These are phyloP conservation scores for Calliopsis andreniformis DNA, from an alignment of 1,140 invertebrate species.

Conservation along the genomic window DNA sequence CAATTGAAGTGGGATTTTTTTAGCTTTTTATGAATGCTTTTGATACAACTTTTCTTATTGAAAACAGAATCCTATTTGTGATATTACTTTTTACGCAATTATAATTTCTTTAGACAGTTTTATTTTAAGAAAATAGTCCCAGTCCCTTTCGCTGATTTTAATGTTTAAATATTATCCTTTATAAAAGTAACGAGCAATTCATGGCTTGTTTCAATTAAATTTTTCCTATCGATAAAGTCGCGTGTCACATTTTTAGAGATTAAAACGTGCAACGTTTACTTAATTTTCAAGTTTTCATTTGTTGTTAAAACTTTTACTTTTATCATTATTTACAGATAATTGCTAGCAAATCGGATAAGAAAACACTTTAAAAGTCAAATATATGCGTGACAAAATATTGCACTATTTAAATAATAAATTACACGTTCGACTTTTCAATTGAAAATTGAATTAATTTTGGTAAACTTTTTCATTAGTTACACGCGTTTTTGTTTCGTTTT, in stretches of 20 bases:
- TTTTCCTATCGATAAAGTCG: background rate
- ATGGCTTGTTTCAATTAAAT: background rate
- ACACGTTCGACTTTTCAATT: background rate
- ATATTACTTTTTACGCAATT: background rate
- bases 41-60: too few species aligned
- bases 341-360: background rate
- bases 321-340: background rate
- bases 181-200: background rate
- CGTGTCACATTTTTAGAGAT: too few species aligned
- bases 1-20: too few species aligned
- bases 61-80: too few species aligned
- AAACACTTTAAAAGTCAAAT: background rate
- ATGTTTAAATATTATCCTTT: too few species aligned
- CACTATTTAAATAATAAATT: background rate
- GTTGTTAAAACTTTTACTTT: background rate
- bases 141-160: background rate
- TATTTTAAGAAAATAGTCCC: too few species aligned
- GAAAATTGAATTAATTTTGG: background rate
- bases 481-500: background rate
- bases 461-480: too few species aligned
- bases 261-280: too few species aligned
- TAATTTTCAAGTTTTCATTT: background rate
- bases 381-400: too few species aligned
- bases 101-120: background rate
- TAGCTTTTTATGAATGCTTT: too few species aligned